A percentile compares a stretch with the other conserved stretches of the same genome.
phyloP scores from a whole-genome alignment of 2,888 invertebrate species.

The Anorthoa munda region DNA sequence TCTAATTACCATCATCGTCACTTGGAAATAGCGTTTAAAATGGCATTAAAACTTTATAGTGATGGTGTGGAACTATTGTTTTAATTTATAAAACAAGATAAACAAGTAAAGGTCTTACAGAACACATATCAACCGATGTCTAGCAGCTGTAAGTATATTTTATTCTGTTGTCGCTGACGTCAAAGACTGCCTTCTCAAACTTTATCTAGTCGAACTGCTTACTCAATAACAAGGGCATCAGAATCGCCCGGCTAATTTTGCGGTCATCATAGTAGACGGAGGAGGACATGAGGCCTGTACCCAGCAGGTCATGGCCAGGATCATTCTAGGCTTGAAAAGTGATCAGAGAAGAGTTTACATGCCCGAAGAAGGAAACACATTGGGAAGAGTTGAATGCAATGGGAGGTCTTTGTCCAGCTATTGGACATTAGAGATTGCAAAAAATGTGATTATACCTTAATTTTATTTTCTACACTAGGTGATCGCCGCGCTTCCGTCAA shows the following conservation, averaged over 20 bases:
- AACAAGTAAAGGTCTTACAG: conserved; percentile 11
- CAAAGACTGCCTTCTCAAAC: background rate
- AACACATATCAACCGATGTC: conserved; percentile 6
- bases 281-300: background rate
- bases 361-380: too few species aligned
- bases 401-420: too few species aligned
- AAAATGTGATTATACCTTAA: too few species aligned
- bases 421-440: too few species aligned
- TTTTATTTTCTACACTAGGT: too few species aligned
- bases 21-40: conserved; percentile 20
- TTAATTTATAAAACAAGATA: conserved; percentile 12
- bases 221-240: background rate
- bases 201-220: background rate
- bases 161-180: background rate
- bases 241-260: background rate
- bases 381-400: too few species aligned
- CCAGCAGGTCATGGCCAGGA: background rate
- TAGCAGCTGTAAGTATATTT: conserved; percentile 1
- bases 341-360: background rate
- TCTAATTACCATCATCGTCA: conserved; percentile 12
- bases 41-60: conserved; percentile 12
- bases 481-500: too few species aligned
- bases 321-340: background rate
- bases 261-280: background rate
- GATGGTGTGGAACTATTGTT: conserved; percentile 22